These are phyloP conservation scores for Hybognathus amarus DNA, from an alignment of 2,797 vertebrate genomes.

Conservation along the genomic window DNA sequence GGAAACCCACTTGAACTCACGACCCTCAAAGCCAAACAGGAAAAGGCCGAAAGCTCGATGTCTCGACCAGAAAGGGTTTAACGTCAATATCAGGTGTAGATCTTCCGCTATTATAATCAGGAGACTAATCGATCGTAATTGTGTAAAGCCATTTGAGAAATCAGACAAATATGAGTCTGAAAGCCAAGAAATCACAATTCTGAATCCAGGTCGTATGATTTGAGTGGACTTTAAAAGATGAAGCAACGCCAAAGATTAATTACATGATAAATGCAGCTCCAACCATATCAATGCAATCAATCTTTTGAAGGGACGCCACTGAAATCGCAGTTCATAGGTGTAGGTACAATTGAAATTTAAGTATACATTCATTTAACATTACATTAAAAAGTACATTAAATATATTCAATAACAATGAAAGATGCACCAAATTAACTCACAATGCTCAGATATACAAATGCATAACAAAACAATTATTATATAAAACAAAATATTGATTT, in stretches of 20 bases:
- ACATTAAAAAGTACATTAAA: neutral
- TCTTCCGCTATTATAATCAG: slow-evolving; percentile 24
- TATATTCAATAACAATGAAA: neutral
- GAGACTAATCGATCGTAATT: neutral
- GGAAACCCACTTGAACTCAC: slow-evolving; percentile 58
- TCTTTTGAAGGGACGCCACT: neutral
- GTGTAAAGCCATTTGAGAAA: slow-evolving; percentile 10
- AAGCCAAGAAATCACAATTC: neutral
- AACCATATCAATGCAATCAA: neutral
- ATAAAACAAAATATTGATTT: too few species aligned
- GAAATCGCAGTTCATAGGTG: too few species aligned
- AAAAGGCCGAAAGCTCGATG: too few species aligned
- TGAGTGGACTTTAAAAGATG: neutral
- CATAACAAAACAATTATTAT: neutral
- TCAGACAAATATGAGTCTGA: neutral
- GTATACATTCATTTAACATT: neutral
- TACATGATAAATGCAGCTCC: neutral
- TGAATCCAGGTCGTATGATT: neutral
- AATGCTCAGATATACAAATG: neutral
- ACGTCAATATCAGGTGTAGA: slow-evolving; percentile 28
- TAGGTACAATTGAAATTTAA: too few species aligned
- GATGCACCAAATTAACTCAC: neutral
- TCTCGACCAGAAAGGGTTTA: neutral
- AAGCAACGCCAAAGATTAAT: slow-evolving; percentile 6
- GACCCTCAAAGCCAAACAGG: slow-evolving; percentile 54